These are phyloP conservation scores for Oplegnathus fasciatus DNA, from an alignment of 2,113 vertebrate genomes.

Conservation along the genomic window DNA sequence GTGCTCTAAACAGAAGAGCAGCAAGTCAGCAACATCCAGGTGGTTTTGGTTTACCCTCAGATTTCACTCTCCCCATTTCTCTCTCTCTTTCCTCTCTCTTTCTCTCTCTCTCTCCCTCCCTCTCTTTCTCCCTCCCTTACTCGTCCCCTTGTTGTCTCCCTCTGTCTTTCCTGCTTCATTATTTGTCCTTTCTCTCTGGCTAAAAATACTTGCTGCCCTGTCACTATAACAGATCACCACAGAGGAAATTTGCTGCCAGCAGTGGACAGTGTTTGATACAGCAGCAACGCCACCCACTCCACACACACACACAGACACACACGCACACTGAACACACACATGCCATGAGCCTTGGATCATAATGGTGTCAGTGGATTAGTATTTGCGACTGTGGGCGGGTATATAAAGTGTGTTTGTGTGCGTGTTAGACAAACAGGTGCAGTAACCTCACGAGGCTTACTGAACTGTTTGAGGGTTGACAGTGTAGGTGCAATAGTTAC, in stretches of 20 bases:
- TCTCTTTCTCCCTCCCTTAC: conserved; percentile 2
- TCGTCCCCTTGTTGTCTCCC: conserved; percentile 61
- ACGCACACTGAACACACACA: conserved; percentile 32
- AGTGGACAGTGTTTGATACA: conserved; percentile 67
- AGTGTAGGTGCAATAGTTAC: conserved; percentile 58
- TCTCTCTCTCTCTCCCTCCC: background rate
- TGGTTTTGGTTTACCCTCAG: conserved; percentile 77
- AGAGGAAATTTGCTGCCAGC: conserved; percentile 72
- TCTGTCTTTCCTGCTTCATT: conserved; percentile 74
- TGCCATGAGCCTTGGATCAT: conserved; percentile 36
- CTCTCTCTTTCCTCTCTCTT: conserved; percentile 36
- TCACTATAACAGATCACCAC: conserved; percentile 81
- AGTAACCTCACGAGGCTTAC: conserved; percentile 55
- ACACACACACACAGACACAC: conserved; percentile 6
- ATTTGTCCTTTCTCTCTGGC: conserved; percentile 78
- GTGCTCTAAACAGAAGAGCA: conserved; percentile 67
- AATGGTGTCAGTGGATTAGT: conserved; percentile 58
- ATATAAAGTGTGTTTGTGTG: conserved; percentile 58
- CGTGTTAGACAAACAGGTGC: conserved; percentile 65
- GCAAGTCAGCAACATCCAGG: conserved; percentile 79
- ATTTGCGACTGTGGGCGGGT: conserved; percentile 43
- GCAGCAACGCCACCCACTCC: conserved; percentile 38
- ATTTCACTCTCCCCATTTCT: conserved; percentile 53
- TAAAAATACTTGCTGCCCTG: conserved; percentile 83
- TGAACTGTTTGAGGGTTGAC: conserved; percentile 56